Evolutionary conservation across 92 coral and sea anemone species (phyloP).

Genomic region (Isaurus tuberculatus): DNA sequence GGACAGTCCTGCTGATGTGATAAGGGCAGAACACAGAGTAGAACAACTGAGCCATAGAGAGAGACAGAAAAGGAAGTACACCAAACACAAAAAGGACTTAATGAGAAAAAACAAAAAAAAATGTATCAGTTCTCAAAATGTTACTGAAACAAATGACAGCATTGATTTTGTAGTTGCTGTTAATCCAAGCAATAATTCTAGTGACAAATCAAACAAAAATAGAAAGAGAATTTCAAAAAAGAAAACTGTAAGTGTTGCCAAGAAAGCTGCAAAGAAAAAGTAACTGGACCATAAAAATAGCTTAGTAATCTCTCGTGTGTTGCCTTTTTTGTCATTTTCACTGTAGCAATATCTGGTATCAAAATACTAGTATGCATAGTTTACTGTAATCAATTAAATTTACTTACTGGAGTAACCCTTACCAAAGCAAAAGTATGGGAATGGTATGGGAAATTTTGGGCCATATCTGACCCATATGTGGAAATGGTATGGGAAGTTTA

Average conservation of each 20-base stretch:
- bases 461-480: no score
- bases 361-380: constrained; percentile 13
- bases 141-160: constrained; percentile 3
- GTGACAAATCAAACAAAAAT: constrained; percentile 22
- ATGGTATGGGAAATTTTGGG: no score
- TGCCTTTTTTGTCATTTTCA: constrained; percentile 1
- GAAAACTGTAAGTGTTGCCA: constrained; percentile 32
- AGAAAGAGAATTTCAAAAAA: constrained; percentile 30
- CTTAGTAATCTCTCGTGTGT: constrained; percentile 1
- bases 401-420: background rate
- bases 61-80: constrained; percentile 6
- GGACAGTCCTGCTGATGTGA: constrained; percentile 70
- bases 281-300: constrained; percentile 19
- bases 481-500: no score
- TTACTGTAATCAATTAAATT: background rate
- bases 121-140: constrained; percentile 48
- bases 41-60: constrained; percentile 23
- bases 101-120: background rate
- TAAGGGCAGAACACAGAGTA: constrained; percentile 59
- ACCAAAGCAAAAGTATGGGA: no score
- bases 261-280: constrained; percentile 35
- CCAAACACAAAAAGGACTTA: constrained; percentile 35
- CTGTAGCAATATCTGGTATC: background rate
- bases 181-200: constrained; percentile 32
- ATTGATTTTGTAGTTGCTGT: constrained; percentile 6